Conservation (phyloP, 2,113 vertebrate genomes). For the Erythrocercus mccallii region DNA sequence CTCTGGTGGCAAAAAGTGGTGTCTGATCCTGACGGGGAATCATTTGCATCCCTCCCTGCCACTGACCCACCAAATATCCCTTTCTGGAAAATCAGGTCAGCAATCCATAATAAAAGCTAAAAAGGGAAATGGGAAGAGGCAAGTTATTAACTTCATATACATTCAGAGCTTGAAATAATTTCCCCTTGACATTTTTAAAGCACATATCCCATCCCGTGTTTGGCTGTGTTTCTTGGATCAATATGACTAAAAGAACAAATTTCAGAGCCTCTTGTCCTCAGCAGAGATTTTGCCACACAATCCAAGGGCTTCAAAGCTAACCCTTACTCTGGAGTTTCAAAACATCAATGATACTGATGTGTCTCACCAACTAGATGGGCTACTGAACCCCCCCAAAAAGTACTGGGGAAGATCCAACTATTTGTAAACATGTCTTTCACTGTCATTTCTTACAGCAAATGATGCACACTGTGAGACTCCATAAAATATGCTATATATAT, state of each 20-base stretch:
- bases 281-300: neutral
- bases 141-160: constrained; percentile 35
- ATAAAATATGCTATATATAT: neutral
- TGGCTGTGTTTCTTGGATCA: constrained; percentile 27
- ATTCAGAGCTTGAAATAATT: constrained; percentile 62
- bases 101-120: constrained; percentile 21
- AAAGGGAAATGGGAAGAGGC: constrained; percentile 35
- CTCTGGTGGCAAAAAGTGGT: neutral
- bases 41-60: neutral
- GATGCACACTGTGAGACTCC: neutral
- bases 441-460: neutral
- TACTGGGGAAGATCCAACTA: neutral
- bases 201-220: constrained; percentile 23
- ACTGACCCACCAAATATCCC: neutral
- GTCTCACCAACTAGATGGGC: neutral
- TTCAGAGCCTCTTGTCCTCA: neutral
- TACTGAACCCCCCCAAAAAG: neutral
- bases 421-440: neutral
- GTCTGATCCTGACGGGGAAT: neutral
- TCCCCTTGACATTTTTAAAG: constrained; percentile 66
- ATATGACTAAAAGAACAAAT: neutral
- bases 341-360: neutral
- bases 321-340: neutral
- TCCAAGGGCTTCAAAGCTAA: neutral
- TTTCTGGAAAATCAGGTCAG: constrained; percentile 52